Evolutionary conservation across 2,888 invertebrate genomes (phyloP), one percentile per base, ranked within the genome.

Genomic region (Leptogaster cylindrica): DNA sequence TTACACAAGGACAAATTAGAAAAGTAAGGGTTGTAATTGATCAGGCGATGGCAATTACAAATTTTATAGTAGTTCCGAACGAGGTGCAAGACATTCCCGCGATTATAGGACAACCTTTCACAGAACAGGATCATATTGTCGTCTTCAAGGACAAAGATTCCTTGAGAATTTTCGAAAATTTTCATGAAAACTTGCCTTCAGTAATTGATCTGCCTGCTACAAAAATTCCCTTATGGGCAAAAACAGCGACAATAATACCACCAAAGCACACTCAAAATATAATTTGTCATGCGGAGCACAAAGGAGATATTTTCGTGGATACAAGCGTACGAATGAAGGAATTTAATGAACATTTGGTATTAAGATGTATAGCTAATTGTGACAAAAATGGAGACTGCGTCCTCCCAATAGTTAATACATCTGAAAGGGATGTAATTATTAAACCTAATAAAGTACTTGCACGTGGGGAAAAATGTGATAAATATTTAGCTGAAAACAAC

Each of bases 221-320:
- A 1, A 48, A 48, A 20, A 20, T 48, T 10, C 48, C 48, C 20
- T 23, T 48, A 20, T 23, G 48, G 48, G 48, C 48, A 20, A 48
- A 48, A 20, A 18, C 20, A 8, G 23, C 48, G n/a, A 23, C 23
- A 10, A n/a, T 48, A 8, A 18, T 48, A 2, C 48, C 48, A 20
- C 48, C 48, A n/a, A 48, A 20, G 5, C 48, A 48, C 23, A 4
- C 23, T 5, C 20, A 20, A 7, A 48, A 48, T 8, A 18, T 48
- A 8, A 20, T 18, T 20, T 48, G 48, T 16, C 18, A 48, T 7
- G 48, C 48, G 7, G 25, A 48, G 3, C 7, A 18, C 6, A 8
- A 10, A 4, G 23, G 48, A 33, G 8, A 14, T 16, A 8, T 52
- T 12, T 16, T 31, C 10, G 5, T 52, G 2, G 28, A 52, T 5